Conservation (phyloP, 2,888 invertebrate species). For the Drosophila mimica region DNA sequence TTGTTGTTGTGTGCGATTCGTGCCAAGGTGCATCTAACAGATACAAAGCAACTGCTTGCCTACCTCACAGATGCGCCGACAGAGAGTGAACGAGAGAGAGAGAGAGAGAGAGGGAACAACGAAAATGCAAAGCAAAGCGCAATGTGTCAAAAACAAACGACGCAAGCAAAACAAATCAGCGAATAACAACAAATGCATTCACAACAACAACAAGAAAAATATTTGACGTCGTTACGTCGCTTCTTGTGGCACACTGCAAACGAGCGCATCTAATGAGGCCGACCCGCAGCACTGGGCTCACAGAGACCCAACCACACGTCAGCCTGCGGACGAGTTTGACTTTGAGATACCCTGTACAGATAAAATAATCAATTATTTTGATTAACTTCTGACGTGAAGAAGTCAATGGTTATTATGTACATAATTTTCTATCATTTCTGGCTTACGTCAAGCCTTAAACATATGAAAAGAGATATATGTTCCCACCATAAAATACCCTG, state of each 20-base stretch:
- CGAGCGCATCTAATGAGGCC: conserved; percentile 73
- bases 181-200: conserved; percentile 52
- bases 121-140: conserved; percentile 61
- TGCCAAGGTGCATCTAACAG: conserved; percentile 73
- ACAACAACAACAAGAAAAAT: conserved; percentile 25
- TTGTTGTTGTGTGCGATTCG: conserved; percentile 47
- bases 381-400: background rate
- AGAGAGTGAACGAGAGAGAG: background rate
- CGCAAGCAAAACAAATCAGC: conserved; percentile 70
- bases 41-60: conserved; percentile 39
- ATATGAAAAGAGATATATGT: too few species aligned
- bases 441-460: background rate
- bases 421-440: background rate
- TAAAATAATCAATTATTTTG: background rate
- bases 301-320: conserved; percentile 31
- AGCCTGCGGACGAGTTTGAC: background rate
- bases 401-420: background rate
- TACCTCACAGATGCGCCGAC: conserved; percentile 24
- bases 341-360: conserved; percentile 20
- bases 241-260: conserved; percentile 61
- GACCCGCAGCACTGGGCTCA: conserved; percentile 47
- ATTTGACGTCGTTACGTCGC: conserved; percentile 39
- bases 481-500: background rate
- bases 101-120: conserved; percentile 18
- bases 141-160: conserved; percentile 62